Conservation (phyloP, 1,140 invertebrate species). For the Halictus rubicundus region DNA sequence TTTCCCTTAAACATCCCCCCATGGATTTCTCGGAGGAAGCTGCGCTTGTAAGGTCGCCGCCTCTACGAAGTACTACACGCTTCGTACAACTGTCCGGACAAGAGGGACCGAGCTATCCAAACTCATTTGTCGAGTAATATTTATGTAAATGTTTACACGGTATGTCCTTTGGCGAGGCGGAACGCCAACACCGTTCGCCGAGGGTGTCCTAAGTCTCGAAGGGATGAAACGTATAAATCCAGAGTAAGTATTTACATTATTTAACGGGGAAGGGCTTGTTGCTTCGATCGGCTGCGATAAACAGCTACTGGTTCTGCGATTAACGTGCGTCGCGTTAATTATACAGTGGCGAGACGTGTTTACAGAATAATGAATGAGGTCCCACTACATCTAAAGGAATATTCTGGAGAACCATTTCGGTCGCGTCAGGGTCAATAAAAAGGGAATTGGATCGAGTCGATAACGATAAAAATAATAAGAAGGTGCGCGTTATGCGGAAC, state of each 20-base stretch:
- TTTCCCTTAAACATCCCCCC: conserved; percentile 47
- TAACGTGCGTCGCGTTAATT: too few species aligned
- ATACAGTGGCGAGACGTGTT: too few species aligned
- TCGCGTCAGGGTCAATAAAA: too few species aligned
- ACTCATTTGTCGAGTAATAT: conserved; percentile 10
- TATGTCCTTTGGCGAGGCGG: not conserved
- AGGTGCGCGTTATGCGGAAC: too few species aligned
- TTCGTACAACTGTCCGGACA: conserved; percentile 42
- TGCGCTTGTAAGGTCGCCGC: conserved; percentile 32
- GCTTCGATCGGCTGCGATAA: not conserved
- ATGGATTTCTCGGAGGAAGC: conserved; percentile 37
- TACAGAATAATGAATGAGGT: too few species aligned
- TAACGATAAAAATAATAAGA: too few species aligned
- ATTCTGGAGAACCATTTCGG: too few species aligned
- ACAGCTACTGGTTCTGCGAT: not conserved
- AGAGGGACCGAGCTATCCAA: not conserved
- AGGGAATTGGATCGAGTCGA: too few species aligned
- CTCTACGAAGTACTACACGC: conserved; percentile 30
- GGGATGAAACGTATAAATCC: not conserved
- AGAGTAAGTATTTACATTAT: not conserved
- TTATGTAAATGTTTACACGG: conserved; percentile 20
- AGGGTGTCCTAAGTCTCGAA: not conserved
- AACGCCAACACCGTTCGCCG: not conserved
- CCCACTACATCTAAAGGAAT: too few species aligned
- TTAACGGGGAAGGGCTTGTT: not conserved